phyloP scores from a whole-genome alignment of 2,888 invertebrate genomes.

The Eristalis intricaria region DNA sequence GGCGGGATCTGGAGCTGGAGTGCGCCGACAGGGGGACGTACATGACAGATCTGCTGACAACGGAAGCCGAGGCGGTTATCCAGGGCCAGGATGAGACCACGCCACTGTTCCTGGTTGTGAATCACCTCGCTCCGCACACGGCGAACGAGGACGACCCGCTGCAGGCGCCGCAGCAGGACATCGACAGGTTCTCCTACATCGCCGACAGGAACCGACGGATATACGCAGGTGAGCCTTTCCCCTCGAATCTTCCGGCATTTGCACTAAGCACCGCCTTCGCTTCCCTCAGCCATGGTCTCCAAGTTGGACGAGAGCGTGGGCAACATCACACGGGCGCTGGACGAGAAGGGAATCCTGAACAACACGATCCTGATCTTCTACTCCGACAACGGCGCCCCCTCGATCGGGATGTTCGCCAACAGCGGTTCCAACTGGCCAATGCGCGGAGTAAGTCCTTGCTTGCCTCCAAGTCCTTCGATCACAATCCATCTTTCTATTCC shows the following conservation, averaged over 20 bases:
- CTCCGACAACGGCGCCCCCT: constrained; percentile 94
- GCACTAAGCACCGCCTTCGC: no score
- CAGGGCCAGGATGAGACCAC: constrained; percentile 81
- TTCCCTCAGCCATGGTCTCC: constrained; percentile 88
- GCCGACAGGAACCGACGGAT: constrained; percentile 85
- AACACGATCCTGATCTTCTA: constrained; percentile 93
- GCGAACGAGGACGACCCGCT: constrained; percentile 86
- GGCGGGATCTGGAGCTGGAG: constrained; percentile 82
- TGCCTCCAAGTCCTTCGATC: not conserved
- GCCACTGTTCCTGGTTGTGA: constrained; percentile 90
- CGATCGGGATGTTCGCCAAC: constrained; percentile 87
- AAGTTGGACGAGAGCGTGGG: constrained; percentile 93
- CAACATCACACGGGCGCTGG: constrained; percentile 86
- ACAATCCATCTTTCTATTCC: not conserved
- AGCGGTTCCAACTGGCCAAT: constrained; percentile 91
- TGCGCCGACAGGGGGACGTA: constrained; percentile 84
- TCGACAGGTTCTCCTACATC: constrained; percentile 87
- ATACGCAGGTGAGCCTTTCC: constrained; percentile 85
- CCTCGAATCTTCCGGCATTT: not conserved
- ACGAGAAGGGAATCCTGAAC: constrained; percentile 86
- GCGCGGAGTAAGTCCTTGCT: constrained; percentile 84
- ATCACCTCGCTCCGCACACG: constrained; percentile 91
- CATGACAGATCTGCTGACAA: constrained; percentile 87
- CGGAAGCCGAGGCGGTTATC: constrained; percentile 86
- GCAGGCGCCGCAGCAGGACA: constrained; percentile 88